Evolutionary conservation across 2,888 invertebrate genomes (phyloP).

Genomic region (Stomorhina lunata): DNA sequence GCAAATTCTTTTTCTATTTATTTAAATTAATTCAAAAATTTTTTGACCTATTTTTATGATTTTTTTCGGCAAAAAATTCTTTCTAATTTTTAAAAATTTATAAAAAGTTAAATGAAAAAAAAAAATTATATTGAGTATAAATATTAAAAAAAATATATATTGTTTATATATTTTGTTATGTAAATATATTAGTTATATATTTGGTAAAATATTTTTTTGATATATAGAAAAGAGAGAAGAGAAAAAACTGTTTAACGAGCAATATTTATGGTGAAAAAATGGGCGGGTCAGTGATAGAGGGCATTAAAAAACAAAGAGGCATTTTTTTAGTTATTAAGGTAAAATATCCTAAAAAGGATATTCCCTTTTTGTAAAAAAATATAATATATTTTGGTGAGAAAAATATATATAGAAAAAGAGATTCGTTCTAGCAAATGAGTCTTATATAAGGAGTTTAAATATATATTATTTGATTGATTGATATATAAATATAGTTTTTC

Average conservation of each 20-base stretch:
- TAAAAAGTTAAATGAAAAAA: no score
- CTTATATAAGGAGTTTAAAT: conserved; percentile 46
- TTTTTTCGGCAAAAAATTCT: no score
- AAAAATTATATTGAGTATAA: no score
- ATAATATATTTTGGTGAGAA: conserved; percentile 34
- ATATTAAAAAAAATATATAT: no score
- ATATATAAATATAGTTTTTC: conserved; percentile 70
- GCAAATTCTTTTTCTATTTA: no score
- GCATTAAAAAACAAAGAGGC: conserved; percentile 53
- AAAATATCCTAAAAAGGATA: conserved; percentile 56
- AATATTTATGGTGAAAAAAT: conserved; percentile 46
- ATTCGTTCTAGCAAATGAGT: conserved; percentile 40
- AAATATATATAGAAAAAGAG: conserved; percentile 28
- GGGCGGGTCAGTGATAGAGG: conserved; percentile 49
- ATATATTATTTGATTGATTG: conserved; percentile 22
- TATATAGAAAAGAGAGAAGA: conserved; percentile 19
- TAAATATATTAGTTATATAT: conserved; percentile 27
- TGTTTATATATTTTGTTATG: conserved; percentile 32
- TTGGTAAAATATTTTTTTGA: conserved; percentile 43
- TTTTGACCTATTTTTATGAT: no score
- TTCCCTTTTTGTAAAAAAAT: conserved; percentile 35
- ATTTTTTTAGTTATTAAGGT: conserved; percentile 8
- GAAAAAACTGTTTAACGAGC: conserved; percentile 49
- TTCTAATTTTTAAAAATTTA: no score
- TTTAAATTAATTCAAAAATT: no score